These are phyloP conservation scores for Herpailurus yagouaroundi DNA, from an alignment of 2,113 vertebrate species.

Conservation along the genomic window DNA sequence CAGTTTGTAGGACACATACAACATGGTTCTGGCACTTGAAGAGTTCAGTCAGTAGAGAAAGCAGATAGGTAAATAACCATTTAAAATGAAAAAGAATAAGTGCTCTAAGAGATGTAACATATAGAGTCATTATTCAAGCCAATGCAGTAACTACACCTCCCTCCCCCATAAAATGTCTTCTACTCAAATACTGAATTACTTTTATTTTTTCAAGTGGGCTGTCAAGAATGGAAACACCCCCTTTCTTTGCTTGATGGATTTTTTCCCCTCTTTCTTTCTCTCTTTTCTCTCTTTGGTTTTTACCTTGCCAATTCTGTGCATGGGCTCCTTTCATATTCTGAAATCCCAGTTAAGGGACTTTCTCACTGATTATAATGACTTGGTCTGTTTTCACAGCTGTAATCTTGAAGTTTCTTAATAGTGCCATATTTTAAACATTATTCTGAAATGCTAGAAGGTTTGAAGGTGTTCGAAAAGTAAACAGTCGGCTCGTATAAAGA, in stretches of 20 bases:
- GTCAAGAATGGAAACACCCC: slow-evolving; percentile 55
- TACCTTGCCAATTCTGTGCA: slow-evolving; percentile 57
- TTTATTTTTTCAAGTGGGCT: slow-evolving; percentile 55
- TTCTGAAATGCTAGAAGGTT: slow-evolving; percentile 71
- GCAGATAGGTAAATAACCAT: neutral
- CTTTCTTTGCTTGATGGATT: slow-evolving; percentile 42
- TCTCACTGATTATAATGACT: slow-evolving; percentile 77
- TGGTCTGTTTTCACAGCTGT: slow-evolving; percentile 79
- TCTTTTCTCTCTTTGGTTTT: slow-evolving; percentile 41
- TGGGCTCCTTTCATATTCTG: slow-evolving; percentile 64
- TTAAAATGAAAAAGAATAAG: neutral
- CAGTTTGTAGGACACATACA: neutral
- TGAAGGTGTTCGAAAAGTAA: slow-evolving; percentile 66
- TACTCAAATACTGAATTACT: slow-evolving; percentile 52
- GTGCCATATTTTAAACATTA: slow-evolving; percentile 77
- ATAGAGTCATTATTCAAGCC: neutral
- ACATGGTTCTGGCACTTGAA: neutral
- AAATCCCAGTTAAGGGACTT: slow-evolving; percentile 70
- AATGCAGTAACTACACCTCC: neutral
- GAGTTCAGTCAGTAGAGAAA: neutral
- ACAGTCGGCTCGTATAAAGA: slow-evolving; percentile 48
- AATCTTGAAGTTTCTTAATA: slow-evolving; percentile 73
- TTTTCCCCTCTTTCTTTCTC: neutral
- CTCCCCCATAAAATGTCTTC: neutral
- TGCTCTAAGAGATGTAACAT: neutral